A percentile compares a stretch with the other conserved stretches of the same genome.
These are phyloP conservation scores for Penaeus chinensis DNA, from an alignment of 1,140 invertebrate species.

Conservation along the genomic window DNA sequence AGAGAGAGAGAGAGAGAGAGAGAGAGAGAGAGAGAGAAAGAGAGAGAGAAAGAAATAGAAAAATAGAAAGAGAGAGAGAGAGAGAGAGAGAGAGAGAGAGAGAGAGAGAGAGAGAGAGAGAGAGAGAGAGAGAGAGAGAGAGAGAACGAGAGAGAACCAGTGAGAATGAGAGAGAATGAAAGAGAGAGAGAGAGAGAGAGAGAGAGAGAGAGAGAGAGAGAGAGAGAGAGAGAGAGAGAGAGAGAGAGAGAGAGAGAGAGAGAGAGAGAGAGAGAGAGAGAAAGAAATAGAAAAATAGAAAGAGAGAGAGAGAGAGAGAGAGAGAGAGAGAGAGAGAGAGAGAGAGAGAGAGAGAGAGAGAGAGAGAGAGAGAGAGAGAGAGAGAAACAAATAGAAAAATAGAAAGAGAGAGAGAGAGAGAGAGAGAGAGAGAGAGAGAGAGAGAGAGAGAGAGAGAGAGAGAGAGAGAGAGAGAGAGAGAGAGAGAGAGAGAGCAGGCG, in stretches of 20 bases:
- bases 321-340: slow-evolving; percentile 6
- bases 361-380: background rate
- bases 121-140: too few species aligned
- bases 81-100: too few species aligned
- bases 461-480: background rate
- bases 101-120: too few species aligned
- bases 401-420: background rate
- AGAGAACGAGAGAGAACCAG: too few species aligned
- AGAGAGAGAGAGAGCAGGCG: background rate
- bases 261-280: background rate
- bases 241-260: background rate
- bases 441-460: slow-evolving; percentile 7
- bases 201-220: too few species aligned
- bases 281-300: background rate
- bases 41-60: too few species aligned
- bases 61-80: too few species aligned
- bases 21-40: too few species aligned
- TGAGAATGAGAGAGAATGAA: too few species aligned
- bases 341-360: background rate
- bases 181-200: too few species aligned
- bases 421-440: slow-evolving; percentile 7
- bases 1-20: too few species aligned
- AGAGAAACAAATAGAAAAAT: background rate
- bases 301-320: slow-evolving; percentile 10
- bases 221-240: too few species aligned